Base-by-base conservation (phyloP, 2,113 vertebrate species). In the Oreochromis tanganicae region DNA sequence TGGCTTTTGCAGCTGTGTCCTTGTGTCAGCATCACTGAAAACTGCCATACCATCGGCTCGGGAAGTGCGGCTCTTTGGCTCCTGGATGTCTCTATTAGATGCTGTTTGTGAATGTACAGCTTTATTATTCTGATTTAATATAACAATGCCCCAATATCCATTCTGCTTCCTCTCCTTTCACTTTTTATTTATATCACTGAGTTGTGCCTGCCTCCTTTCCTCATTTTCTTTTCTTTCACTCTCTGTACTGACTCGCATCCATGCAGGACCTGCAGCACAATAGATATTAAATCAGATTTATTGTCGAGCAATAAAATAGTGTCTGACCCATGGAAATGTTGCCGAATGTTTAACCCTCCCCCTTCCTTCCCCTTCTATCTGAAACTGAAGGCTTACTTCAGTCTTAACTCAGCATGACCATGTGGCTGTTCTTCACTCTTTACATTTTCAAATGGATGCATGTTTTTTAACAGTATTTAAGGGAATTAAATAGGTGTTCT, bases 121-220 rank as follows among this genome's bases (percentile, higher is more conserved):
- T 96, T 95, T 96, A 96, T 95, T 96, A 95, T 95, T 95, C 89
- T 95, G 96, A 96, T 96, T 96, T 96, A 96, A 96, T 95, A 94
- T 94, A 95, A 94, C 93, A 89, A 89, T 94, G 88, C 81, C 88
- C 86, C 88, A 91, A 93, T 94, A 94, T 95, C 91, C 92, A 94
- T 93, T 94, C 87, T 87, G 92, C 89, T 95, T 92, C 91, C 94
- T 90, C 90, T 95, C 88, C 90, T 93, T 94, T 95, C 92, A 94
- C 85, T 93, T 92, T 90, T 95, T 95, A 96, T 96, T 95, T 92
- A 95, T 84, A 88, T 87, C 84, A 83, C 82, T 86, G 66, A 10
- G 46, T 29, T 82, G 81, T 12, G 57, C 43, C 16, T n/a, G 9
- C 61, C 71, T 34, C 7, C 13, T 12, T 50, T 73, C 17, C n/a